Base-by-base conservation (phyloP, 2,113 vertebrate species). In the Neodontobutis hainanensis region DNA sequence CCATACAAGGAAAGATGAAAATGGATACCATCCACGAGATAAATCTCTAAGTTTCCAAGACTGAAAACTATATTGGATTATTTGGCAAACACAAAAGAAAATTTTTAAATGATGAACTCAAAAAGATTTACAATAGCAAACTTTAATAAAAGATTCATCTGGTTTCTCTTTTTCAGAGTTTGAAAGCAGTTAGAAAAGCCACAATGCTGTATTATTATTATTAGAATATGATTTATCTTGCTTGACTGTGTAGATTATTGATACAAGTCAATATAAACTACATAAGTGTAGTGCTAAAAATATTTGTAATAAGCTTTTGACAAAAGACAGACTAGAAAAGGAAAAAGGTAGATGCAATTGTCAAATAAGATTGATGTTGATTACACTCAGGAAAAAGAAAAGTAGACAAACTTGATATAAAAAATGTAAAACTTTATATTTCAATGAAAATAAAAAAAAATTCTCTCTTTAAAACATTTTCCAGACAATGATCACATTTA, bases 381-480 rank as follows among this genome's bases (percentile, higher is more conserved):
- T 77, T 64, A 60, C 64, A 76, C 48, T 27, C 19, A 27, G 19
- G 3, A 27, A 27, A 46, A 61, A 42, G n/a, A 57, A 71, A 70
- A 47, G 15, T 52, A n/a, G n/a, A n/a, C n/a, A n/a, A n/a, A n/a
- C n/a, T n/a, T n/a, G n/a, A n/a, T n/a, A n/a, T n/a, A n/a, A n/a
- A 70, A 70, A 77, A 57, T 0, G 35, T 59, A 58, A 78, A 66
- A 74, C 51, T 3, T 59, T 47, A 80, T 51, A 78, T 53, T 42
- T 51, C 44, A 75, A 57, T 62, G 57, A 75, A 70, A n/a, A 46
- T 43, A 14, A 27, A 55, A 34, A 15, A 40, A 40, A 48, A 19
- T n/a, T n/a, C n/a, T n/a, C n/a, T n/a, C 1, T 45, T 27, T 42
- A 44, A 6, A n/a, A 6, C n/a, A 42, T n/a, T 32, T 47, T 57